Evolutionary conservation across 2,113 vertebrate species (phyloP).

Genomic region (Scomber colias): DNA sequence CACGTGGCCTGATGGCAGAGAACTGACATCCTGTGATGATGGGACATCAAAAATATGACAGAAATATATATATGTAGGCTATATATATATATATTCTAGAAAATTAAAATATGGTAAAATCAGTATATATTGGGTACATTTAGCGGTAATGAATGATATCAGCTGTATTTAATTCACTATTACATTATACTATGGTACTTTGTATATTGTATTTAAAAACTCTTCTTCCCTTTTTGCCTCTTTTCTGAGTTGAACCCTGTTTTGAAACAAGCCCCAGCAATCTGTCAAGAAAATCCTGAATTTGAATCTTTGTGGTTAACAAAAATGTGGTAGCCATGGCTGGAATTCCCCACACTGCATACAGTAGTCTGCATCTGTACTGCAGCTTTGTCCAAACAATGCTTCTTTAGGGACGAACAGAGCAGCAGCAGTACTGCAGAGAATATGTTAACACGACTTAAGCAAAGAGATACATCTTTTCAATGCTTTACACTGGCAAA

Average conservation of each 20-base stretch:
- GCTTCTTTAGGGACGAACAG: not conserved
- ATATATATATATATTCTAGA: slow-evolving; percentile 29
- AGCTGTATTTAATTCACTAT: slow-evolving; percentile 47
- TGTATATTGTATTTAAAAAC: slow-evolving; percentile 46
- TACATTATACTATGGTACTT: slow-evolving; percentile 41
- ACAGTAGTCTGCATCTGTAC: too few species aligned
- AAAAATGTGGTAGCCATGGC: not conserved
- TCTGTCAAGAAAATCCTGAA: not conserved
- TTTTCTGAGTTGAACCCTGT: slow-evolving; percentile 28
- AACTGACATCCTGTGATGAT: slow-evolving; percentile 31
- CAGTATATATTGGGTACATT: slow-evolving; percentile 36
- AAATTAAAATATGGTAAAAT: slow-evolving; percentile 53
- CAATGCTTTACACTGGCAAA: not conserved
- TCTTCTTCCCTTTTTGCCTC: slow-evolving; percentile 23
- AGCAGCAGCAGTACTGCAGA: slow-evolving; percentile 9
- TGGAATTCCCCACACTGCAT: slow-evolving; percentile 1
- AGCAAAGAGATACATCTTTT: not conserved
- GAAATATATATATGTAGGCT: slow-evolving; percentile 17
- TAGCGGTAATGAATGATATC: slow-evolving; percentile 44
- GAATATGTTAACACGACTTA: not conserved
- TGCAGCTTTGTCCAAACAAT: not conserved
- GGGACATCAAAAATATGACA: slow-evolving; percentile 10
- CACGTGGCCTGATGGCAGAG: slow-evolving; percentile 21
- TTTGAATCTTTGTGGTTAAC: slow-evolving; percentile 13
- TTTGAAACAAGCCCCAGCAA: slow-evolving; percentile 59